Evolutionary conservation across 1,140 invertebrate genomes (phyloP).

Genomic region (Pissodes strobi): DNA sequence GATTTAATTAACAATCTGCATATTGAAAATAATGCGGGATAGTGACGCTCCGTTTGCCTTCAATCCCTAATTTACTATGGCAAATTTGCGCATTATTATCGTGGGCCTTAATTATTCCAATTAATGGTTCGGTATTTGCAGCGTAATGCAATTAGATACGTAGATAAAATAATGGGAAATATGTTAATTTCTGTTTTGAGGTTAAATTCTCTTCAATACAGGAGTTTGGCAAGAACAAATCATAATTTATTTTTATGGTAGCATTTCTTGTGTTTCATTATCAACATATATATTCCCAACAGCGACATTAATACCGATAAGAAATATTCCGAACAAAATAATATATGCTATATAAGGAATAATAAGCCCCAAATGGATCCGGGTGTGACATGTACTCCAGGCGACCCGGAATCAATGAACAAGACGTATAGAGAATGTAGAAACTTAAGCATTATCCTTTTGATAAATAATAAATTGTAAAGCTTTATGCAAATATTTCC

Average conservation of each 20-base stretch:
- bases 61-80: conserved; percentile 43
- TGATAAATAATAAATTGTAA: too few relatives aligned
- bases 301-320: too few relatives aligned
- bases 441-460: too few relatives aligned
- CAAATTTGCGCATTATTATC: conserved; percentile 35
- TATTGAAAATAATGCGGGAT: conserved; percentile 55
- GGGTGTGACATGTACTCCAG: too few relatives aligned
- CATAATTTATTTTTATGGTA: conserved; percentile 24
- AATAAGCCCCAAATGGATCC: too few relatives aligned
- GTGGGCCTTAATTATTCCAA: conserved; percentile 13
- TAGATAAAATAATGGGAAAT: conserved; percentile 24
- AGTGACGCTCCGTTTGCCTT: conserved; percentile 50
- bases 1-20: conserved; percentile 57
- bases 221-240: background rate
- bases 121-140: conserved; percentile 14
- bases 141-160: conserved; percentile 16
- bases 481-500: too few relatives aligned
- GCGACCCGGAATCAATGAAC: too few relatives aligned
- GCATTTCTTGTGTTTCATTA: too few relatives aligned
- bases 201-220: conserved; percentile 5
- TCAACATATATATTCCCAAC: too few relatives aligned
- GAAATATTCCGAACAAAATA: too few relatives aligned
- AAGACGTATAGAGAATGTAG: too few relatives aligned
- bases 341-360: too few relatives aligned
- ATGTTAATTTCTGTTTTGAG: conserved; percentile 21